These are phyloP conservation scores for Plecotus auritus DNA, from an alignment of 2,113 vertebrate genomes.

Conservation along the genomic window DNA sequence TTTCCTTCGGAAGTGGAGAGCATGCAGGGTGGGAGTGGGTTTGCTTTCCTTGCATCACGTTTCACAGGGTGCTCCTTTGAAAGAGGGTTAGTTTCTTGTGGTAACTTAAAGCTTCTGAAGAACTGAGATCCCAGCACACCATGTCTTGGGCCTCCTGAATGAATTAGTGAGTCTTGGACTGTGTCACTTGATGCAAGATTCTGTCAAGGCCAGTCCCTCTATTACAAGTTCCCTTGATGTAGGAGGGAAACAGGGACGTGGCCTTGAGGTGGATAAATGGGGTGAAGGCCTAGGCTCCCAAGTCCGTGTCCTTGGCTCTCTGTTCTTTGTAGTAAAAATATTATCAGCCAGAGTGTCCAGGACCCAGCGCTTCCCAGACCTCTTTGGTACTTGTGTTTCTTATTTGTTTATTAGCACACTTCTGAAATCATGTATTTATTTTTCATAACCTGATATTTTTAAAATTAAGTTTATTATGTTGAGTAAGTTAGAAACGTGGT, in stretches of 20 bases:
- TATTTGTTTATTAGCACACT: not conserved
- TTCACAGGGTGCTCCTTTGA: constrained; percentile 20
- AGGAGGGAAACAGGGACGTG: not conserved
- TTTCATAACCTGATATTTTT: not conserved
- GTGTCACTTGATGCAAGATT: not conserved
- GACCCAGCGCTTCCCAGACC: not conserved
- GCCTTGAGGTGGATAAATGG: not conserved
- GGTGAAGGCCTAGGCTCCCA: not conserved
- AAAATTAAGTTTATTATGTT: not conserved
- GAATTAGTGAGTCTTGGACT: not conserved
- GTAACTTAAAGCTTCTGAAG: constrained; percentile 23
- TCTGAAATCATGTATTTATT: not conserved
- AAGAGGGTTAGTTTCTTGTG: not conserved
- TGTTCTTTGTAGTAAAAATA: not conserved
- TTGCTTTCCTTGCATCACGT: not conserved
- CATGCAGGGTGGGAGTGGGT: not conserved
- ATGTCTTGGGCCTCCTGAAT: not conserved
- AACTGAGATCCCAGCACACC: not conserved
- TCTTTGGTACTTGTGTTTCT: not conserved
- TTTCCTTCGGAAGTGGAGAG: not conserved
- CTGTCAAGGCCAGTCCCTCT: not conserved
- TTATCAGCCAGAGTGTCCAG: not conserved
- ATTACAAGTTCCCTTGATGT: not conserved
- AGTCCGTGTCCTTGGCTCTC: not conserved
- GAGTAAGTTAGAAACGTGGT: not conserved